phyloP scores from a whole-genome alignment of 1,140 invertebrate species.

The Leptoteleia sp. region DNA sequence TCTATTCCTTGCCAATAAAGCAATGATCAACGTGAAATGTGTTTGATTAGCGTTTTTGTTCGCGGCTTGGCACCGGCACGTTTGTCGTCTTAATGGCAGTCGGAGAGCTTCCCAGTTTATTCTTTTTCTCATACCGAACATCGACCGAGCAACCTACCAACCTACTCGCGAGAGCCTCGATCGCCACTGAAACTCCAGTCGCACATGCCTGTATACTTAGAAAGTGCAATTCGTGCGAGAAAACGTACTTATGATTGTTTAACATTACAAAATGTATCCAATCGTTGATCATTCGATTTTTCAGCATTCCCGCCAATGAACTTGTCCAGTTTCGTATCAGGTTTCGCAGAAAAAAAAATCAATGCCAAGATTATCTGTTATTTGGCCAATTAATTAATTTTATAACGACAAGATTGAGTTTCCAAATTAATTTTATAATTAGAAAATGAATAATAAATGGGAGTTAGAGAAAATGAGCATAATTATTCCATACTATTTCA shows the following conservation, averaged over 20 bases:
- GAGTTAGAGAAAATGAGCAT: too few species aligned
- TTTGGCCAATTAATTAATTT: too few species aligned
- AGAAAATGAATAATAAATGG: too few species aligned
- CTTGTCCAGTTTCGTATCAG: too few species aligned
- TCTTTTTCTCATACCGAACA: conserved; percentile 62
- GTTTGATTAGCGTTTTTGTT: conserved; percentile 36
- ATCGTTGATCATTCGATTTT: conserved; percentile 18
- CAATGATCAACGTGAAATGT: conserved; percentile 15
- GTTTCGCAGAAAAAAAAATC: too few species aligned
- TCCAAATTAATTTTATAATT: too few species aligned
- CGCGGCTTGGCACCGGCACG: conserved; percentile 5
- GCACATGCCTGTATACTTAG: conserved; percentile 57
- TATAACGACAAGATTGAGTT: too few species aligned
- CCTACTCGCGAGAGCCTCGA: conserved; percentile 64
- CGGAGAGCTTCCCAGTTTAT: conserved; percentile 48
- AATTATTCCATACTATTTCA: too few species aligned
- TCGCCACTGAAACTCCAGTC: conserved; percentile 58
- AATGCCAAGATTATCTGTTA: too few species aligned
- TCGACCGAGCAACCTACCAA: conserved; percentile 71
- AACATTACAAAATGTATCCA: conserved; percentile 34
- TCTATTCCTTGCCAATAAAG: conserved; percentile 1
- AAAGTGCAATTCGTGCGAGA: conserved; percentile 65
- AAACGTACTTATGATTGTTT: conserved; percentile 26
- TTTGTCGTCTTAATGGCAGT: conserved; percentile 15
- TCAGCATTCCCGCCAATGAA: too few species aligned